phyloP scores from a whole-genome alignment of 2,797 vertebrate genomes.

The Sebastolobus altivelis region DNA sequence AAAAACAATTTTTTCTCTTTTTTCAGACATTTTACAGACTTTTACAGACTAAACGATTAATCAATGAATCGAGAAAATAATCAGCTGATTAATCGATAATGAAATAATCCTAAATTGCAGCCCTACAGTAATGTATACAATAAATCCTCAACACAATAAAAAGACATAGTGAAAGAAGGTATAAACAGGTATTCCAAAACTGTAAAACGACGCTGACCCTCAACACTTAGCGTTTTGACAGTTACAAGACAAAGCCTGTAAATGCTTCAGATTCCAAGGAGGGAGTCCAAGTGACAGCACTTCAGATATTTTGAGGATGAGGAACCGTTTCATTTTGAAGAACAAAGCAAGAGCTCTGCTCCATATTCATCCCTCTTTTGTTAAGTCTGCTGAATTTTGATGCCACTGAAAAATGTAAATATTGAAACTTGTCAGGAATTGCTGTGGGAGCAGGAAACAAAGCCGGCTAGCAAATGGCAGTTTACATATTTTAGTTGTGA shows the following conservation, averaged over 20 bases:
- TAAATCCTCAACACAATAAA: background rate
- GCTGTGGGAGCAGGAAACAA: constrained; percentile 74
- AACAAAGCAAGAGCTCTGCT: constrained; percentile 81
- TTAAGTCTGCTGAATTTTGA: constrained; percentile 87
- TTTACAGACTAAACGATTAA: background rate
- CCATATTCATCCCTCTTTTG: constrained; percentile 76
- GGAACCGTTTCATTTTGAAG: constrained; percentile 83
- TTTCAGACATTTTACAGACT: background rate
- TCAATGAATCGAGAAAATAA: background rate
- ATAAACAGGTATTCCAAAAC: constrained; percentile 30
- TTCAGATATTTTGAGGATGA: constrained; percentile 77
- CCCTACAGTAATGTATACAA: background rate
- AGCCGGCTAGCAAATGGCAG: constrained; percentile 69
- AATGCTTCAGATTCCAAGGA: constrained; percentile 72
- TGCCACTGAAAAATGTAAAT: constrained; percentile 90
- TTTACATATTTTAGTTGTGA: constrained; percentile 83
- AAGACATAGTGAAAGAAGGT: background rate
- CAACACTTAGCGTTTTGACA: constrained; percentile 46
- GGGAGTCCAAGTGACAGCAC: constrained; percentile 69
- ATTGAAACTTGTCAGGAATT: constrained; percentile 89
- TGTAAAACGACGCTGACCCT: constrained; percentile 28
- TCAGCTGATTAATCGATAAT: background rate
- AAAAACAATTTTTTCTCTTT: background rate
- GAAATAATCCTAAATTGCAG: background rate
- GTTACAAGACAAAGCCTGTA: constrained; percentile 63